Evolutionary conservation across 2,888 invertebrate genomes (phyloP).

Genomic region (Pammene aurita): DNA sequence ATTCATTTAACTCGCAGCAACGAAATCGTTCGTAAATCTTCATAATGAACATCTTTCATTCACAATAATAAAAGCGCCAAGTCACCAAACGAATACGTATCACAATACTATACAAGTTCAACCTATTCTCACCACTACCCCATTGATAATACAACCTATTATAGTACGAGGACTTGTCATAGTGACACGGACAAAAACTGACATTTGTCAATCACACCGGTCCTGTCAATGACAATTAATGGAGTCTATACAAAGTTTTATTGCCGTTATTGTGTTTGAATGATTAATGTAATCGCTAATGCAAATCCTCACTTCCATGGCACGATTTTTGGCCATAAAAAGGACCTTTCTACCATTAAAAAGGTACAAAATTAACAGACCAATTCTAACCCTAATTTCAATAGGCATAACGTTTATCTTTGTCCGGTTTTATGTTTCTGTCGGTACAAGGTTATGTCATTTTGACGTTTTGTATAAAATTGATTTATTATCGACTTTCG

Average conservation of each 20-base stretch:
- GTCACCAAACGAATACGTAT: constrained; percentile 24
- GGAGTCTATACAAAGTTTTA: constrained; percentile 79
- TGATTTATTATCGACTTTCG: constrained; percentile 73
- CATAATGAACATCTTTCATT: constrained; percentile 20
- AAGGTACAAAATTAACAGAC: background rate
- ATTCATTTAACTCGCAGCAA: constrained; percentile 4
- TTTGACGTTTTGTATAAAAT: constrained; percentile 66
- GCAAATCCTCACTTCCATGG: constrained; percentile 73
- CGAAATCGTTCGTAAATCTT: constrained; percentile 11
- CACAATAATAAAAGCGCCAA: constrained; percentile 19
- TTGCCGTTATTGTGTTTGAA: constrained; percentile 77
- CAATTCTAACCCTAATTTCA: background rate
- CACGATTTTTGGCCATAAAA: constrained; percentile 57
- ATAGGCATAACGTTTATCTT: too few species aligned
- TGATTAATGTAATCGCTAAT: constrained; percentile 83
- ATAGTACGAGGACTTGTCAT: background rate
- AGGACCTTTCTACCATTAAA: constrained; percentile 55
- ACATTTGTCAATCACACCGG: constrained; percentile 82
- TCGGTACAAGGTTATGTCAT: background rate
- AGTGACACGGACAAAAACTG: constrained; percentile 51
- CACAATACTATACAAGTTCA: background rate
- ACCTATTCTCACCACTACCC: background rate
- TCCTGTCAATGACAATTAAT: constrained; percentile 82
- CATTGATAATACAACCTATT: background rate
- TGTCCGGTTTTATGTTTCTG: background rate